Evolutionary conservation across 2,113 vertebrate genomes (phyloP).

Genomic region (Lamprotornis superbus): DNA sequence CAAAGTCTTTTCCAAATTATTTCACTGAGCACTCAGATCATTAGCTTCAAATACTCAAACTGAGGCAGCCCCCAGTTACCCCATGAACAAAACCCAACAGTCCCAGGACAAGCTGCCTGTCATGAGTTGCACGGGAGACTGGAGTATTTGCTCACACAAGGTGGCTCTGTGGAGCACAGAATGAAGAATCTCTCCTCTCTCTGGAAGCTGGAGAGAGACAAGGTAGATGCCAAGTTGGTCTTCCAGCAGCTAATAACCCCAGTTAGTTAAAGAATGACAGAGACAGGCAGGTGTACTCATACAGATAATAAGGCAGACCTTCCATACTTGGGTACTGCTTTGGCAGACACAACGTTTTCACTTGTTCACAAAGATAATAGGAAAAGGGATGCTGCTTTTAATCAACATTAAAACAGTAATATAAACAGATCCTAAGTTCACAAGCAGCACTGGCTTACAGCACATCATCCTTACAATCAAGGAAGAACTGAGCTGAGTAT

Average conservation of each 20-base stretch:
- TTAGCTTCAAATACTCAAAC: neutral
- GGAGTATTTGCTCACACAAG: neutral
- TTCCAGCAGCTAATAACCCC: neutral
- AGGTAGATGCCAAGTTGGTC: neutral
- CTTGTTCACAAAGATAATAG: neutral
- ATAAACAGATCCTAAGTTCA: neutral
- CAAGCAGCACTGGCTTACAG: neutral
- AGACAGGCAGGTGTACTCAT: neutral
- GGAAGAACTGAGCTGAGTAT: neutral
- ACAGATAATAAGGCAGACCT: neutral
- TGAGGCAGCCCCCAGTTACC: neutral
- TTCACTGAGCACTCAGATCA: neutral
- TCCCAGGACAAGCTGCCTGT: neutral
- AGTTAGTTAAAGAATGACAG: neutral
- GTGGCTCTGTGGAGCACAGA: neutral
- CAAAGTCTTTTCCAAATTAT: neutral
- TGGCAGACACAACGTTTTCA: neutral
- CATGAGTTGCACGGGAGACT: accelerated
- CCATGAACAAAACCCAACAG: neutral
- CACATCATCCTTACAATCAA: neutral
- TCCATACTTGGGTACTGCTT: neutral
- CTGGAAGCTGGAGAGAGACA: neutral
- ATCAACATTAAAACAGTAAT: neutral
- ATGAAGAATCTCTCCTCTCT: neutral
- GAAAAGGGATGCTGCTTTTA: neutral